These are phyloP conservation scores for Melanophora roralis DNA, from an alignment of 2,888 invertebrate genomes.

Conservation along the genomic window DNA sequence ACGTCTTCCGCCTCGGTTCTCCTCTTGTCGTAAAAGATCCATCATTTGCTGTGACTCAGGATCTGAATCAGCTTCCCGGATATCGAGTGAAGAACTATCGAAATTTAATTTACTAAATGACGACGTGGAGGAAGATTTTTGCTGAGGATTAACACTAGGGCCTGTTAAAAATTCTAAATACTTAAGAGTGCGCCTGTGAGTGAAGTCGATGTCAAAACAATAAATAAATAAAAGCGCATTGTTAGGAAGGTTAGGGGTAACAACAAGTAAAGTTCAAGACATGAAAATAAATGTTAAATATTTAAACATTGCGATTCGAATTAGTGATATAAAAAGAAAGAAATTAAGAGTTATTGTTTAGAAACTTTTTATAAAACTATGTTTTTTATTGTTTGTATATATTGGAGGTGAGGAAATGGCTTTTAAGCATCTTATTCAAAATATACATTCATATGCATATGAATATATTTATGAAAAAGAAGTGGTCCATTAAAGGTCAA, in stretches of 20 bases:
- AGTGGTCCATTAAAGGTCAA: neutral
- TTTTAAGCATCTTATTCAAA: too few relatives aligned
- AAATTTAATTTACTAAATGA: constrained; percentile 61
- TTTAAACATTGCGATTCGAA: constrained; percentile 48
- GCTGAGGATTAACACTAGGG: constrained; percentile 67
- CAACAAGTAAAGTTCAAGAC: neutral
- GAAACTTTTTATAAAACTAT: neutral
- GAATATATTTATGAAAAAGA: neutral
- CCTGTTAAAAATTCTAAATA: constrained; percentile 82
- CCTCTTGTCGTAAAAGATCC: constrained; percentile 80
- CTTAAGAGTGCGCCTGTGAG: constrained; percentile 75
- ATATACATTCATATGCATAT: too few relatives aligned
- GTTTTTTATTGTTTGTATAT: neutral
- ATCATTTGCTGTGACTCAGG: constrained; percentile 67
- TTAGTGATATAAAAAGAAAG: constrained; percentile 49
- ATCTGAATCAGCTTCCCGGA: constrained; percentile 72
- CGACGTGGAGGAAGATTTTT: constrained; percentile 51
- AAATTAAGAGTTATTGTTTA: constrained; percentile 9
- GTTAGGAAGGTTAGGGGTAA: neutral
- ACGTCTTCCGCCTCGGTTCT: constrained; percentile 79
- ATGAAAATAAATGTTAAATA: constrained; percentile 33
- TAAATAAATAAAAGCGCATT: constrained; percentile 20
- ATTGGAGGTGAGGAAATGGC: neutral
- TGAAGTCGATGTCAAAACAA: neutral
- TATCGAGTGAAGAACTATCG: constrained; percentile 48